Evolutionary conservation across 2,797 vertebrate genomes (phyloP).

Genomic region (Rhinella marina): DNA sequence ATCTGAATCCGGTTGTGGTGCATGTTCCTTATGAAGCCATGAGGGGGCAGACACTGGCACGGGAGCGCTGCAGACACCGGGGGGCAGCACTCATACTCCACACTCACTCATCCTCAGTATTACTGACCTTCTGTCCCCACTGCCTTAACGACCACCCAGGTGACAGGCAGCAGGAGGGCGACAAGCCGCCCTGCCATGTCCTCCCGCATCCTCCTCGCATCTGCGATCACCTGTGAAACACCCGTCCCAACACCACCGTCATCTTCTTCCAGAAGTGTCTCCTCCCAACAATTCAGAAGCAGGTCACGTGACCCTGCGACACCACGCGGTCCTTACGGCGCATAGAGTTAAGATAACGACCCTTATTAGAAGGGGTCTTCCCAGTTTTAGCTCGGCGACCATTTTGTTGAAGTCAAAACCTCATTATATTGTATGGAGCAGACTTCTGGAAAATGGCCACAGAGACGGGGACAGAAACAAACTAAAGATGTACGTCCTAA

Average conservation of each 20-base stretch:
- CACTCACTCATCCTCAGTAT: neutral
- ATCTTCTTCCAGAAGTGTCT: no score
- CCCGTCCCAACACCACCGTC: neutral
- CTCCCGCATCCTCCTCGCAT: neutral
- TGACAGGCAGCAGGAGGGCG: neutral
- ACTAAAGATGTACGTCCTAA: no score
- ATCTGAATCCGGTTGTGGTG: no score
- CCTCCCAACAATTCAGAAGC: neutral
- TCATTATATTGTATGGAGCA: neutral
- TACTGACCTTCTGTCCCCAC: neutral
- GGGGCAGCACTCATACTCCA: neutral
- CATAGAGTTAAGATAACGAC: neutral
- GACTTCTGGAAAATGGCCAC: neutral
- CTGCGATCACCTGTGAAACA: neutral
- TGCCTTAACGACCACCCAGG: neutral
- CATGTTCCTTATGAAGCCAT: no score
- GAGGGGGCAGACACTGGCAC: no score
- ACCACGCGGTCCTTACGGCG: neutral
- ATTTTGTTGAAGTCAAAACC: neutral
- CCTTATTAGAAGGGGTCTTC: neutral
- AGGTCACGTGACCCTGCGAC: neutral
- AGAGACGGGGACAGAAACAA: neutral
- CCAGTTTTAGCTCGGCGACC: neutral
- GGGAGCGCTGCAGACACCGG: neutral
- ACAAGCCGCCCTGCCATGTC: neutral